Base-by-base conservation (phyloP, 2,113 vertebrate species). In the Salvelinus fontinalis region DNA sequence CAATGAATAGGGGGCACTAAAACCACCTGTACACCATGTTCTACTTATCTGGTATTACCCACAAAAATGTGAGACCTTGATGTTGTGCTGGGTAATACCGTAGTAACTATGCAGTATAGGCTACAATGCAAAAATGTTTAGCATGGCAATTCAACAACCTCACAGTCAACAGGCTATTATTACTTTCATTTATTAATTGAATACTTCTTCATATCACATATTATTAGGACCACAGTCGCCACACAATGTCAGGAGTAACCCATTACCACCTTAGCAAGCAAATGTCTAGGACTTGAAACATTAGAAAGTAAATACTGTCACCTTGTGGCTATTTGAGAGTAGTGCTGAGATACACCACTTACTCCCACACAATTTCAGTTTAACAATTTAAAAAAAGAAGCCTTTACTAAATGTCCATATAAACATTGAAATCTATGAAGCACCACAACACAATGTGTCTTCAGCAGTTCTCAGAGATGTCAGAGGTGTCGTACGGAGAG, bases 401-500 rank as follows among this genome's bases (percentile, higher is more conserved):
- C 51, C 16, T 54, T 16, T 18, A 18, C 12, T 18, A 16, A 5
- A 16, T 5, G 0, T 54, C 4, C 51, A 54, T 54, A 54, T 18
- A 54, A 54, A 54, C 51, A 54, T 54, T 54, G 16, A 13, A 54
- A 54, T 54, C 14, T 18, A 14, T 54, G 51, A 54, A 54, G 51
- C 16, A 54, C 16, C 51, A 51, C 3, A 51, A 51, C 12, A 54
- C 16, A 54, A 18, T 54, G 16, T 54, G 14, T 54, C 51, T 4
- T 54, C 13, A 18, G 4, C 4, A 54, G 51, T 54, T 54, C 3
- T 67, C 66, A 91, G 75, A 93, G 73, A 0, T 87, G 4, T 44
- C 66, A 92, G 74, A 93, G 75, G 0, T 87, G 88, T 2, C 86
- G 88, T 0, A 98, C 92, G 67, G 95, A 95, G 75, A 99, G 94